Evolutionary conservation across 1,140 invertebrate species (phyloP).

Genomic region (Aradophagus sp.): DNA sequence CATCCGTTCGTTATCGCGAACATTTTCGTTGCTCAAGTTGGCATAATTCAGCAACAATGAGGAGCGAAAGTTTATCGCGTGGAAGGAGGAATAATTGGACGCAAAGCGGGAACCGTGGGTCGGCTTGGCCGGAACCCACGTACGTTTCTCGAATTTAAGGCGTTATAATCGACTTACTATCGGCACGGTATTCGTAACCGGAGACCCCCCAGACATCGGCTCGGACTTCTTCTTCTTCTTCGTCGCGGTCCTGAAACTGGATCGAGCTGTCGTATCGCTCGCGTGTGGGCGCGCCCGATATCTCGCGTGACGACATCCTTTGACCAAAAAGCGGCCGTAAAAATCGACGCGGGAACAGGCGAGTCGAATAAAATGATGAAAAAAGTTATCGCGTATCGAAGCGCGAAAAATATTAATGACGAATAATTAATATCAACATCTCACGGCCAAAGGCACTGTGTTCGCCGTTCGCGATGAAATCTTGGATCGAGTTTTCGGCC

Average conservation of each 20-base stretch:
- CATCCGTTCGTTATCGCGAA: slow-evolving; percentile 46
- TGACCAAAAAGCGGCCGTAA: slow-evolving; percentile 36
- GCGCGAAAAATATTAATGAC: slow-evolving; percentile 45
- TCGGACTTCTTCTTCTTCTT: slow-evolving; percentile 51
- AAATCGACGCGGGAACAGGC: slow-evolving; percentile 17
- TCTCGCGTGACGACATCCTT: slow-evolving; percentile 54
- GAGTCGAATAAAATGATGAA: slow-evolving; percentile 22
- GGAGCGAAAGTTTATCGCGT: slow-evolving; percentile 51
- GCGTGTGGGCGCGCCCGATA: slow-evolving; percentile 57
- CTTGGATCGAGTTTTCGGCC: too few species aligned
- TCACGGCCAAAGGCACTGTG: slow-evolving; percentile 1
- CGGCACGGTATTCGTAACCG: slow-evolving; percentile 51
- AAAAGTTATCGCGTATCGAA: slow-evolving; percentile 28
- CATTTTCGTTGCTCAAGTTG: slow-evolving; percentile 48
- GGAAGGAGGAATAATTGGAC: slow-evolving; percentile 55
- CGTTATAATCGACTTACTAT: slow-evolving; percentile 59
- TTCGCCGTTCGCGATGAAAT: too few species aligned
- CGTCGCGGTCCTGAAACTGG: slow-evolving; percentile 53
- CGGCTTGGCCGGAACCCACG: slow-evolving; percentile 56
- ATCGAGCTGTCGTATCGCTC: slow-evolving; percentile 58
- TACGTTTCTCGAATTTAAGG: slow-evolving; percentile 57
- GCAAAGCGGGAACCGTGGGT: slow-evolving; percentile 53
- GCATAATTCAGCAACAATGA: slow-evolving; percentile 57
- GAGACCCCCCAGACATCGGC: slow-evolving; percentile 57
- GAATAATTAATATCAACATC: slow-evolving; percentile 56